Evolutionary conservation across 2,888 invertebrate genomes (phyloP).

Genomic region (Aphodius sticticus): DNA sequence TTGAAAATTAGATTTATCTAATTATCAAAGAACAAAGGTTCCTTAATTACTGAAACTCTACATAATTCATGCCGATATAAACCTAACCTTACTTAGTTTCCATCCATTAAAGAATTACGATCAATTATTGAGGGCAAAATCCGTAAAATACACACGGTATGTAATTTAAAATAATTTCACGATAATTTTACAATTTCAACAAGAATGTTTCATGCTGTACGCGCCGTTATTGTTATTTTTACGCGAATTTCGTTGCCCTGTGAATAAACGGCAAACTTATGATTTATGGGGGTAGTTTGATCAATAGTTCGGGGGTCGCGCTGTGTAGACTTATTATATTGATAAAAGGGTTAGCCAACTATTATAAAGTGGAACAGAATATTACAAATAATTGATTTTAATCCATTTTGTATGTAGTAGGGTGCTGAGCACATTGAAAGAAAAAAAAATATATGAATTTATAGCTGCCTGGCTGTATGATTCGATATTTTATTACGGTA

Average conservation of each 20-base stretch:
- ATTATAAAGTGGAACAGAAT: neutral
- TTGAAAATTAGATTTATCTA: neutral
- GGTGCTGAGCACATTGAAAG: too few relatives aligned
- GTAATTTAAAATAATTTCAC: neutral
- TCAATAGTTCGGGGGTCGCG: neutral
- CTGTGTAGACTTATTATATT: neutral
- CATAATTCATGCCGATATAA: neutral
- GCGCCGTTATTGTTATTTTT: neutral
- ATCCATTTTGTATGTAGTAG: neutral
- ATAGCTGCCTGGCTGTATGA: neutral
- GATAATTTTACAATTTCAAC: neutral
- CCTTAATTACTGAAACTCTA: neutral
- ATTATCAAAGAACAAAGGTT: neutral
- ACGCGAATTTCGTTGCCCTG: neutral
- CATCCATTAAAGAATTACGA: neutral
- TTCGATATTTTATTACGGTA: neutral
- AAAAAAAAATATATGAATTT: too few relatives aligned
- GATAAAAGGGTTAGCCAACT: neutral
- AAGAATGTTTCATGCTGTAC: neutral
- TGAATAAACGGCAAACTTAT: neutral
- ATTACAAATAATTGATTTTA: neutral
- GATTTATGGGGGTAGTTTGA: neutral
- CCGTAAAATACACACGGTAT: neutral
- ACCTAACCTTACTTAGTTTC: neutral
- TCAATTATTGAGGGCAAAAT: conserved; percentile 4